Percentiles rank a stretch among this genome's conserved stretches.
These are phyloP conservation scores for Phalangium opilio DNA, from an alignment of 2,888 invertebrate species.

Conservation along the genomic window DNA sequence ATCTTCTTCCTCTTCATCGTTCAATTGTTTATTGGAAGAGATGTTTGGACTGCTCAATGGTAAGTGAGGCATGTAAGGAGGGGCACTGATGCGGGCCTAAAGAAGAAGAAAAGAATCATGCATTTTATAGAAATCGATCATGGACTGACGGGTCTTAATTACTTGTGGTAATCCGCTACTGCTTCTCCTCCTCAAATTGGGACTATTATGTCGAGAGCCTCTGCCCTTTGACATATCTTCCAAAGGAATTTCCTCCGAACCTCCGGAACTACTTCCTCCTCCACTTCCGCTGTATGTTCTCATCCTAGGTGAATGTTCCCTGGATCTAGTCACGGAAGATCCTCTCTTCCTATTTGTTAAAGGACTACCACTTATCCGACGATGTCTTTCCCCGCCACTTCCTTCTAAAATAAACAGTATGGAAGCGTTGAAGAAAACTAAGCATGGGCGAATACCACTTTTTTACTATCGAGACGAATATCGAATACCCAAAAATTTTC, in stretches of 20 bases:
- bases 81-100: slow-evolving; percentile 17
- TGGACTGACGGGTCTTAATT: neutral
- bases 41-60: slow-evolving; percentile 1
- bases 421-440: too few relatives aligned
- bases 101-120: neutral
- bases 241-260: slow-evolving; percentile 29
- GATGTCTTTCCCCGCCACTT: slow-evolving; percentile 1
- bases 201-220: slow-evolving; percentile 12
- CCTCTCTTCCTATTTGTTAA: slow-evolving; percentile 6
- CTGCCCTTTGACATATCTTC: slow-evolving; percentile 27
- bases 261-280: too few relatives aligned
- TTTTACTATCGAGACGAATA: too few relatives aligned
- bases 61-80: slow-evolving; percentile 13
- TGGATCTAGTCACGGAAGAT: slow-evolving; percentile 9
- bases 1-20: too few relatives aligned
- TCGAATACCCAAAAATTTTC: too few relatives aligned
- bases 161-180: slow-evolving; percentile 16
- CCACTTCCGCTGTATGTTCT: slow-evolving; percentile 6
- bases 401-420: neutral
- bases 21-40: neutral
- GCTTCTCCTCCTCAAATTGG: slow-evolving; percentile 12
- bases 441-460: too few relatives aligned
- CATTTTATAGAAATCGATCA: neutral
- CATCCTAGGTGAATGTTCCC: slow-evolving; percentile 18
- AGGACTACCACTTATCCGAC: slow-evolving; percentile 18